These are phyloP conservation scores for Pseudachorutes palmiensis DNA, from an alignment of 1,140 invertebrate species.

Conservation along the genomic window DNA sequence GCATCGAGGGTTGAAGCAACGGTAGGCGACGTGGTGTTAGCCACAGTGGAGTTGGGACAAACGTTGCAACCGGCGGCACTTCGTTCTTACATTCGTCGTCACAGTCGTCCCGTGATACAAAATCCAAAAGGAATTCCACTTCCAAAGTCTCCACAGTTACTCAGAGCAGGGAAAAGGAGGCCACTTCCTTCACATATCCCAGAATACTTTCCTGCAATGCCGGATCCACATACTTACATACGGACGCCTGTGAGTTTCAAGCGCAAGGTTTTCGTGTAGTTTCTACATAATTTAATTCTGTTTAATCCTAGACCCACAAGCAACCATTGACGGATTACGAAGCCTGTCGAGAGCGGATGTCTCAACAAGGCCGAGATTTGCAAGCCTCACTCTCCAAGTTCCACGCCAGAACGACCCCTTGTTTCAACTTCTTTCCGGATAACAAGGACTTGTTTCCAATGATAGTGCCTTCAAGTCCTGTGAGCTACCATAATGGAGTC, in stretches of 20 bases:
- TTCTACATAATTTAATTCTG: too few species aligned
- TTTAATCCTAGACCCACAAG: constrained; percentile 83
- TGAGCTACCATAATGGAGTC: constrained; percentile 74
- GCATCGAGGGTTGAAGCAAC: constrained; percentile 79
- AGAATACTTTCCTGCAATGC: constrained; percentile 77
- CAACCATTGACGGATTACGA: constrained; percentile 95
- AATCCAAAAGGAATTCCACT: constrained; percentile 48
- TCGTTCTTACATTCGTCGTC: constrained; percentile 53
- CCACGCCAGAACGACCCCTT: constrained; percentile 69
- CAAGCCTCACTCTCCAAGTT: constrained; percentile 89
- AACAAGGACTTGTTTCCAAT: constrained; percentile 54
- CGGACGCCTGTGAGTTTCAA: constrained; percentile 71
- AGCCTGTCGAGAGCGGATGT: constrained; percentile 87
- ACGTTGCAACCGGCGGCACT: constrained; percentile 56
- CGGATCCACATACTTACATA: constrained; percentile 94
- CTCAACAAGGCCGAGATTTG: constrained; percentile 83
- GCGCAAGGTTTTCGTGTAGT: too few species aligned
- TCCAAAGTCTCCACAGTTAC: constrained; percentile 60
- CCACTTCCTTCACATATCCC: constrained; percentile 77
- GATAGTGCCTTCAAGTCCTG: constrained; percentile 78
- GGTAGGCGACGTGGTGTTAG: constrained; percentile 75
- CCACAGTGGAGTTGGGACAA: constrained; percentile 76
- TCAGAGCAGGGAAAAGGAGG: constrained; percentile 83
- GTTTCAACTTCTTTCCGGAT: constrained; percentile 32
- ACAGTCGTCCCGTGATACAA: constrained; percentile 57